phyloP scores from a whole-genome alignment of 1,140 invertebrate species.

The Monomorium pharaonis region DNA sequence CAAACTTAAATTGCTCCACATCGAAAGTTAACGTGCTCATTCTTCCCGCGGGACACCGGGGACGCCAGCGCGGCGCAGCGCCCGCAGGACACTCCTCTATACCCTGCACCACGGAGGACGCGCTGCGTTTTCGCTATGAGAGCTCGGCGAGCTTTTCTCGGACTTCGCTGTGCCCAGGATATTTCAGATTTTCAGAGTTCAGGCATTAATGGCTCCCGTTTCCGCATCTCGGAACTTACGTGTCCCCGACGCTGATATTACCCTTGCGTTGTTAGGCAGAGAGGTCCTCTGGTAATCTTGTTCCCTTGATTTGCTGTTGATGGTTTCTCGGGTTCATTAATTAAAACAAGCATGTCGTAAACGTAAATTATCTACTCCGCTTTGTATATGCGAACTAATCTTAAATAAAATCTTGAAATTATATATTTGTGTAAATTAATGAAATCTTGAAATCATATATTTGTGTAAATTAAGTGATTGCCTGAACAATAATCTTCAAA shows the following conservation, averaged over 20 bases:
- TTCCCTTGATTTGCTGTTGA: neutral
- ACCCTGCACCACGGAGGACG: neutral
- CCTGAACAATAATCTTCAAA: neutral
- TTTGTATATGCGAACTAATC: too few relatives aligned
- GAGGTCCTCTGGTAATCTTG: conserved; percentile 10
- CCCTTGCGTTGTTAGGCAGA: neutral
- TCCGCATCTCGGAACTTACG: conserved; percentile 22
- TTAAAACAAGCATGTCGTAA: neutral
- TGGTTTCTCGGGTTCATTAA: neutral
- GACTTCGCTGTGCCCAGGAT: conserved; percentile 15
- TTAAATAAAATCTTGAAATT: too few relatives aligned
- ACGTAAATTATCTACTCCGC: too few relatives aligned
- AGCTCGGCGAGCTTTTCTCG: too few relatives aligned
- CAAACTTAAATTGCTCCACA: conserved; percentile 80
- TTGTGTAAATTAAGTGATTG: neutral
- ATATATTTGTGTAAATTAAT: too few relatives aligned
- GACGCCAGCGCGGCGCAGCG: neutral
- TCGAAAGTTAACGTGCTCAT: conserved; percentile 78
- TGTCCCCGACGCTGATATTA: neutral
- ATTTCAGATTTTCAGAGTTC: conserved; percentile 44
- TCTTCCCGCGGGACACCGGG: conserved; percentile 64
- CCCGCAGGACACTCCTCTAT: conserved; percentile 17
- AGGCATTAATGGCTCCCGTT: neutral
- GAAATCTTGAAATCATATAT: neutral
- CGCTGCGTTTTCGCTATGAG: neutral